Base-by-base conservation (phyloP, 1,140 invertebrate genomes). In the Tetramorium alpestre region DNA sequence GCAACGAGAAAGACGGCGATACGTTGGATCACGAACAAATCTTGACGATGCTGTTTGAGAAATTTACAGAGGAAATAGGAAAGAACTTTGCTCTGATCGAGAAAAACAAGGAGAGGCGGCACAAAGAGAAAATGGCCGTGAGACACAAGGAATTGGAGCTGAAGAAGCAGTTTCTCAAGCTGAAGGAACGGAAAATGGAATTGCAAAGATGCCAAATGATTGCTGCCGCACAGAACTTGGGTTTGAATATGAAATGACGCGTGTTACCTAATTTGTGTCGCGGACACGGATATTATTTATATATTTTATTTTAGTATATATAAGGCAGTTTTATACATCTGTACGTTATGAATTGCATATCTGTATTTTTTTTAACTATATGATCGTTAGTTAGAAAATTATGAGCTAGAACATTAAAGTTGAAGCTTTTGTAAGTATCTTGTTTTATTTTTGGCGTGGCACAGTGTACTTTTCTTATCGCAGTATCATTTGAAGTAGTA, bases 161-260 rank as follows among this genome's bases (percentile, higher is more conserved):
- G 4, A 90, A 93, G 38, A 92, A 89, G 22, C 93, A 75, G 38
- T 38, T 94, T 22, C 78, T 94, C n/a, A 90, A 90, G 38, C 38
- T 94, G 16, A 93, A 94, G 38, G 93, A 94, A 49, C 89, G 93
- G 25, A 93, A 94, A 72, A 73, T 94, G 13, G 90, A 93, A 16
- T 25, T 93, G 25, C 78, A 90, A 44, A 93, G 88, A 56, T 85
- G 65, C 38, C 90, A 93, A 62, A 90, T 93, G 3, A 81, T 91
- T 13, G 90, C 92, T 49, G 91, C 92, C 2, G 92, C 90, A 16
- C 92, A 93, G 10, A 86, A 91, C 64, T 41, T 93, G 7, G 85
- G 87, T 64, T 38, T 89, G 5, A 92, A 90, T 58, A 88, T 90
- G 54, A 73, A 89, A 16, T 64, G 0, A 81, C 10, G 16, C 1